Base-by-base conservation (phyloP, 2,888 invertebrate species). In the Calliopum simillimum region DNA sequence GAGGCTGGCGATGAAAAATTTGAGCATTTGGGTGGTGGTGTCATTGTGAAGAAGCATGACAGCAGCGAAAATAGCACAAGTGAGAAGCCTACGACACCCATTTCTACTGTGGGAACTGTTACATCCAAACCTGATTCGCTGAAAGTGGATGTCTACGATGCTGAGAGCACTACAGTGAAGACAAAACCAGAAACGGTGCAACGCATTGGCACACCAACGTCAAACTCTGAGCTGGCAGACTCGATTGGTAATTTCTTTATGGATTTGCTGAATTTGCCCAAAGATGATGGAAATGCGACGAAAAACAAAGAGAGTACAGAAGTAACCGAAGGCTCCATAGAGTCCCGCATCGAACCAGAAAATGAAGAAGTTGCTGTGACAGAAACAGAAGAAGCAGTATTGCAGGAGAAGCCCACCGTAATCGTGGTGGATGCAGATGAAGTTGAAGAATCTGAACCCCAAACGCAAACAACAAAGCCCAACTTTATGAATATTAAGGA, bases 401-500 rank as follows among this genome's bases (percentile, higher is more conserved):
- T 12, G n/a, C 56, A 71, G 1, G 75, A 51, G 14, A 33, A 33
- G 33, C 33, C 33, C 33, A 33, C 8, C 5, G 8, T 33, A 33
- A 8, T 33, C 8, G 59, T 49, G 4, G 69, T 58, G 13, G 21
- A 74, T 14, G 55, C 75, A 4, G 73, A 73, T 12, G 73, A 46
- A 2, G 6, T 12, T 12, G 68, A 21, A n/a, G 23, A 41, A 6
- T 19, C 46, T 5, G 23, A 13, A 1, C 16, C 41, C 1, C 33
- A 0, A 33, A 33, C 33, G 4, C 4, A 72, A 1, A 71, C 73
- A 1, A 59, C 44, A 0, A 84, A 81, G 69, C 84, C 86, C 0
- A 85, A 79, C 69, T 86, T 86, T 61, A 72, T 85, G 74, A 86
- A 86, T 73, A 80, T 86, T 1, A 87, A 86, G 47, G 86, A 88